Conservation (phyloP, 2,113 vertebrate species). For the Todiramphus chloris region DNA sequence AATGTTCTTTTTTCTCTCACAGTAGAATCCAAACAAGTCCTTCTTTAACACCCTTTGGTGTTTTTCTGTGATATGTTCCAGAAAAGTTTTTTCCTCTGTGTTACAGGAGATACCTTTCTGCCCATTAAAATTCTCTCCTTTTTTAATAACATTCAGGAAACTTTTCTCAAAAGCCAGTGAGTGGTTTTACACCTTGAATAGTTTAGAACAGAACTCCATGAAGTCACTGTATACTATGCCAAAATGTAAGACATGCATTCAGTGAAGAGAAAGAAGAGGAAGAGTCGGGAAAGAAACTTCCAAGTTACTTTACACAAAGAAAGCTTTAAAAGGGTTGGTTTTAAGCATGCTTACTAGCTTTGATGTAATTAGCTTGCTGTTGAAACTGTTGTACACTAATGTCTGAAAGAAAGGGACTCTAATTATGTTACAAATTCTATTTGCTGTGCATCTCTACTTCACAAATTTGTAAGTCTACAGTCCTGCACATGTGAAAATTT, state of each 20-base stretch:
- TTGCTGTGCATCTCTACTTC: neutral
- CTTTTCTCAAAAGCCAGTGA: neutral
- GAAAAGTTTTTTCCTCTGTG: neutral
- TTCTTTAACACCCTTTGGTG: neutral
- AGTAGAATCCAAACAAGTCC: conserved; percentile 11
- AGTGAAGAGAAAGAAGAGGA: neutral
- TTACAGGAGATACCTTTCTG: neutral
- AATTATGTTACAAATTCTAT: neutral
- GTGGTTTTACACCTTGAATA: neutral
- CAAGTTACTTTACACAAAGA: neutral
- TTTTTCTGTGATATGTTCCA: neutral
- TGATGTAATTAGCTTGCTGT: conserved; percentile 35
- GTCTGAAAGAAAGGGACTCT: conserved; percentile 16
- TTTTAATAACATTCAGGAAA: neutral
- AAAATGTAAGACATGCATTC: neutral
- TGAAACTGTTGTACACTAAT: conserved; percentile 26
- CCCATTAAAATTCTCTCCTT: neutral
- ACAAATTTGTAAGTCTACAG: neutral
- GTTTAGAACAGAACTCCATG: neutral
- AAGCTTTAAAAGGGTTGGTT: neutral
- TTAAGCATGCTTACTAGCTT: conserved; percentile 21
- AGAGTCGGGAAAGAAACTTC: neutral
- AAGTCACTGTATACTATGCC: neutral
- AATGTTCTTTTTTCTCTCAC: conserved; percentile 22
- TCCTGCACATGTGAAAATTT: neutral